Evolutionary conservation across 2,888 invertebrate genomes (phyloP).

Genomic region (Parasteatoda lunata): DNA sequence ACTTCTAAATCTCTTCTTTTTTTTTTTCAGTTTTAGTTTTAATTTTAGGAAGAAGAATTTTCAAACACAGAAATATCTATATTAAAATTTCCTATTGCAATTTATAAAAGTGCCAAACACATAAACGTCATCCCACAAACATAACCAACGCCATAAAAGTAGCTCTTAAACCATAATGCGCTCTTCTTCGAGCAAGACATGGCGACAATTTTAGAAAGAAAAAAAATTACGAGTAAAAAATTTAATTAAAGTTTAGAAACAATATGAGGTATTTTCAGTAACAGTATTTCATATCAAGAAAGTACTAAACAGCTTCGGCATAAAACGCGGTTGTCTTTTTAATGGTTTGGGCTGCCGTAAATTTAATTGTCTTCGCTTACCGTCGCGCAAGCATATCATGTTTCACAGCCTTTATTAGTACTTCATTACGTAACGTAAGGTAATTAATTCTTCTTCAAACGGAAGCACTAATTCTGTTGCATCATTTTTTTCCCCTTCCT

Average conservation of each 20-base stretch:
- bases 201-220: not conserved
- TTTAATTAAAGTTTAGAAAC: constrained; percentile 33
- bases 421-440: constrained; percentile 46
- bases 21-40: too few species aligned
- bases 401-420: constrained; percentile 13
- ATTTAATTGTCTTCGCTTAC: constrained; percentile 55
- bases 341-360: constrained; percentile 44
- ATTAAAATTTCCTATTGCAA: too few species aligned
- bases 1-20: too few species aligned
- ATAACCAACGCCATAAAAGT: too few species aligned
- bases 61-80: too few species aligned
- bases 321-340: constrained; percentile 49
- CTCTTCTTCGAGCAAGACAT: too few species aligned
- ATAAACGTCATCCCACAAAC: too few species aligned
- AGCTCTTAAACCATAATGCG: too few species aligned
- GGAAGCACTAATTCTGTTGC: constrained; percentile 38
- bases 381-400: not conserved
- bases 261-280: constrained; percentile 8
- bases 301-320: constrained; percentile 26
- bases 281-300: constrained; percentile 36
- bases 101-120: too few species aligned
- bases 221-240: constrained; percentile 9
- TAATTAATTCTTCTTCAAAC: constrained; percentile 45
- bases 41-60: too few species aligned
- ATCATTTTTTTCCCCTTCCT: constrained; percentile 7